Evolutionary conservation across 1,140 invertebrate genomes (phyloP).

Genomic region (Globodera ellingtonae): DNA sequence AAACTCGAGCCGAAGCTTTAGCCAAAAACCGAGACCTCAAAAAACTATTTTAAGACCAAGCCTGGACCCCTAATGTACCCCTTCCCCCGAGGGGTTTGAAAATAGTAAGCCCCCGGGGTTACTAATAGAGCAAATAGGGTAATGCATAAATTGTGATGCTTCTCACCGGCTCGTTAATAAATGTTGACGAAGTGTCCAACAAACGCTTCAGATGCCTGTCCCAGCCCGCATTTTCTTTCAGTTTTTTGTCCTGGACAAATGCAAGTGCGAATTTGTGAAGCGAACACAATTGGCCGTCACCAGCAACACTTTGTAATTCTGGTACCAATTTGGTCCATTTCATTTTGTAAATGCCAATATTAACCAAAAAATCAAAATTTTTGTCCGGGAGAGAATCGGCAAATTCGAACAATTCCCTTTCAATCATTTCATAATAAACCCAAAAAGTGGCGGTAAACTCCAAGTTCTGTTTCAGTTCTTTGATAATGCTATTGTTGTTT

Average conservation of each 20-base stretch:
- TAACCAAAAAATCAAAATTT: not conserved
- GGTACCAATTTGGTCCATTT: not conserved
- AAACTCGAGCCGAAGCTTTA: no score
- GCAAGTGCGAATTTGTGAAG: not conserved
- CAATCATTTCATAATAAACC: not conserved
- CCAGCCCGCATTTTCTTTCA: not conserved
- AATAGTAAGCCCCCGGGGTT: no score
- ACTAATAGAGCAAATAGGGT: no score
- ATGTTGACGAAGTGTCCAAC: not conserved
- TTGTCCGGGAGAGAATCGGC: not conserved
- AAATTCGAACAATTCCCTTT: not conserved
- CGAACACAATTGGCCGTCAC: not conserved
- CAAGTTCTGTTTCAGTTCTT: not conserved
- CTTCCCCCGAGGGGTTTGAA: no score
- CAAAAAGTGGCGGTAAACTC: not conserved
- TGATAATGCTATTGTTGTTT: not conserved
- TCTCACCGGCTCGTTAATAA: not conserved
- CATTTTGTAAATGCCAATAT: not conserved
- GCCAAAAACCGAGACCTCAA: no score
- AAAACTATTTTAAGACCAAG: no score
- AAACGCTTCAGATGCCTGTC: not conserved
- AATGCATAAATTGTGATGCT: not conserved
- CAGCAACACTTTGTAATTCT: not conserved
- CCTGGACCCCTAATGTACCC: no score
- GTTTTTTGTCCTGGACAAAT: not conserved